Evolutionary conservation across 2,888 invertebrate species (phyloP), one percentile per base, ranked within the genome.

Genomic region (Oegoconia quadripuncta): DNA sequence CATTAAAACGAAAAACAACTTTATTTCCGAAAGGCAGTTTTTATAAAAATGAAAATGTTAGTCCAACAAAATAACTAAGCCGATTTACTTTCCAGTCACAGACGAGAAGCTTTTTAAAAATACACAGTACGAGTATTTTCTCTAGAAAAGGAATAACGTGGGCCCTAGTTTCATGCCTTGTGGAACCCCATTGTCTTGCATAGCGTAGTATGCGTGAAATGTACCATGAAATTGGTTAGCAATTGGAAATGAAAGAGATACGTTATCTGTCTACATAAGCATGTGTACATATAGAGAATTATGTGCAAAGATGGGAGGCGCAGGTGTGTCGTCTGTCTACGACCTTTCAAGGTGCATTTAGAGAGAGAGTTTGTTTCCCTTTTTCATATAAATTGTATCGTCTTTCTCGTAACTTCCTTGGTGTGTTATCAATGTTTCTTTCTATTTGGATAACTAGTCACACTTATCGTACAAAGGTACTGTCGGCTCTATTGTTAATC

Each of bases 151-250:
- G 25, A 25, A 39, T 16, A 25, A 30, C 12, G 16, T 4, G 4
- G 32, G 35, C 3, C 29, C 29, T 6, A 41, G 13, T 13, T 29
- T 11, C 14, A 12, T 2, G 25, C 37, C 41, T 26, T 17, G 37
- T 6, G 29, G 34, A 28, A 34, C 18, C 30, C 37, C 36, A 20
- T 39, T 34, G 28, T 34, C 33, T 40, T 32, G 27, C 9, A 36
- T 26, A 22, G 39, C 37, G 29, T 26, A 29, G 42, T 42, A 39
- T 38, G 29, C 18, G 11, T 16, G 34, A 31, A 44, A 47, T 47
- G 47, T 36, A 25, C 44, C 44, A 39, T 47, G 44, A 47, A 47
- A 47, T 47, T 44, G 47, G 33, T 34, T 39, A 37, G 35, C 40
- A 36, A 36, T 44, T 16, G 31, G 32, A 47, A 42, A 22, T 27